Evolutionary conservation across 2,888 invertebrate species (phyloP).

Genomic region (Eurytoma adleriae): DNA sequence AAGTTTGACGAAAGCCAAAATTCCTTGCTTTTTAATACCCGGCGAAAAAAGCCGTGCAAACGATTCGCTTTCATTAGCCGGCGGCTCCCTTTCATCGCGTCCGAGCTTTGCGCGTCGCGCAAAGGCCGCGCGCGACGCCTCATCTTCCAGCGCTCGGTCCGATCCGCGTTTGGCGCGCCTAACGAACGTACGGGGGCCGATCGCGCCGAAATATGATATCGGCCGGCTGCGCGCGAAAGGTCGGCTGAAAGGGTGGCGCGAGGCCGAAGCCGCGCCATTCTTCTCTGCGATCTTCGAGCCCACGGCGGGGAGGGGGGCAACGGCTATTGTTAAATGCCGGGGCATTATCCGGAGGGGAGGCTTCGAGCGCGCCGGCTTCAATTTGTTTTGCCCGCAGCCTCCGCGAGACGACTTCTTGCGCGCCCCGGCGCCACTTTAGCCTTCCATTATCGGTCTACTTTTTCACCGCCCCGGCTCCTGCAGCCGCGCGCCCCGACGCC

Average conservation of each 20-base stretch:
- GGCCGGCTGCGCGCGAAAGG: slow-evolving; percentile 11
- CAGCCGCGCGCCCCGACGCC: neutral
- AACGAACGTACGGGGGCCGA: too few species aligned
- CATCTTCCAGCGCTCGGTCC: neutral
- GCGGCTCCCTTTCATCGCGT: neutral
- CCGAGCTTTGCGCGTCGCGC: neutral
- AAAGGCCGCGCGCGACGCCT: neutral
- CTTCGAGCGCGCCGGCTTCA: slow-evolving; percentile 61
- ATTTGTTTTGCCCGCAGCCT: slow-evolving; percentile 67
- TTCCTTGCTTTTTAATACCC: too few species aligned
- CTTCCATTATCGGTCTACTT: slow-evolving; percentile 62
- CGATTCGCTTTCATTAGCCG: neutral
- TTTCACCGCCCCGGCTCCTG: slow-evolving; percentile 32
- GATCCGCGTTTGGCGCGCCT: neutral
- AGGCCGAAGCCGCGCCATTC: slow-evolving; percentile 54
- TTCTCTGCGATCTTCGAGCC: slow-evolving; percentile 39
- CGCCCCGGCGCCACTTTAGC: slow-evolving; percentile 53
- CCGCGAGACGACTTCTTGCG: slow-evolving; percentile 59
- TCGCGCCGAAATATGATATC: neutral
- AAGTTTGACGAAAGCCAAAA: too few species aligned
- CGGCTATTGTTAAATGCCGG: slow-evolving; percentile 68
- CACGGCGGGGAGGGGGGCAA: slow-evolving; percentile 52
- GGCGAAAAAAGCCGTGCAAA: neutral
- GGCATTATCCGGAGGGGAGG: slow-evolving; percentile 65
- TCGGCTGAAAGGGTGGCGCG: slow-evolving; percentile 18